A percentile compares a stretch with the other conserved stretches of the same genome.
Evolutionary conservation across 2,797 vertebrate genomes (phyloP).

Genomic region (Microcaecilia unicolor): DNA sequence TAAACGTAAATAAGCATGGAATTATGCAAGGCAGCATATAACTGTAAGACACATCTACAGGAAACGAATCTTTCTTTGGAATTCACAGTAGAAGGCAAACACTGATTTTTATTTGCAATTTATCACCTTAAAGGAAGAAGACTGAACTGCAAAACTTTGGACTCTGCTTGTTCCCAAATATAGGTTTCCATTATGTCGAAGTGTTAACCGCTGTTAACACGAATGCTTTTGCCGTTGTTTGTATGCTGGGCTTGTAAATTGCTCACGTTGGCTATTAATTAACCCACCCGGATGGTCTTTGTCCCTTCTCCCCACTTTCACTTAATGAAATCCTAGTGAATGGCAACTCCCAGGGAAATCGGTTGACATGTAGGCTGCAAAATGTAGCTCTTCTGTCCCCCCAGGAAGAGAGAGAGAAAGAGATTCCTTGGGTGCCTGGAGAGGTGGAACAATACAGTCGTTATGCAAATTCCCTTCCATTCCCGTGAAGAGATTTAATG

Average conservation of each 20-base stretch:
- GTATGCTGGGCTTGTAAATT: neutral
- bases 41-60: no score
- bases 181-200: no score
- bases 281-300: neutral
- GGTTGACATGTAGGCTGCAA: neutral
- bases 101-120: no score
- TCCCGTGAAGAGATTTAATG: neutral
- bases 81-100: no score
- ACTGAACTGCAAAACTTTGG: no score
- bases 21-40: no score
- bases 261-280: neutral
- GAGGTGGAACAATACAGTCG: accelerated
- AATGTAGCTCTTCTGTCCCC: neutral
- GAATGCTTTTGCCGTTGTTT: neutral
- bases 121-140: no score
- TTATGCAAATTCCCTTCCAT: neutral
- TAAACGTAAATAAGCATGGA: no score
- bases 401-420: no score
- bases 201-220: no score
- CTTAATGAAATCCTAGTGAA: neutral
- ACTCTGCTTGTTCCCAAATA: neutral
- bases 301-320: neutral
- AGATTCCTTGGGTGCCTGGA: no score
- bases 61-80: no score
- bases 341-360: neutral